These are phyloP conservation scores for Drosophila setosimentum DNA, from an alignment of 2,888 invertebrate species.

Conservation along the genomic window DNA sequence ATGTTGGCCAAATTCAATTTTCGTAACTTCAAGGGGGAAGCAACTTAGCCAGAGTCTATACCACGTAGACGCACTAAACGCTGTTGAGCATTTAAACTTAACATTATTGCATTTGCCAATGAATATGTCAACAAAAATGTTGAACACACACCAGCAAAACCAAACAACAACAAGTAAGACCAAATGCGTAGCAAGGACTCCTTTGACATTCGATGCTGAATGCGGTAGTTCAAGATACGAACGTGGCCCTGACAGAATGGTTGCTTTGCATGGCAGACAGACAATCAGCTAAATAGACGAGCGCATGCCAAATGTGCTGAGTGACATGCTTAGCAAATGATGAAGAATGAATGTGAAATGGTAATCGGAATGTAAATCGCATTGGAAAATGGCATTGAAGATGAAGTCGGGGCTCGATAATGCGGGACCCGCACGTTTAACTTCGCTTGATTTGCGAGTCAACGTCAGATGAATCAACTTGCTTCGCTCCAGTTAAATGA, in stretches of 20 bases:
- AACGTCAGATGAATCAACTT: slow-evolving; percentile 58
- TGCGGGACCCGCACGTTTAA: slow-evolving; percentile 74
- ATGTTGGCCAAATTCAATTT: slow-evolving; percentile 67
- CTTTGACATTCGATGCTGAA: slow-evolving; percentile 40
- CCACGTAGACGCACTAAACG: slow-evolving; percentile 59
- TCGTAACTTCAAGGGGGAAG: slow-evolving; percentile 15
- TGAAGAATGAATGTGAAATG: slow-evolving; percentile 80
- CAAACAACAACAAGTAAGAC: slow-evolving; percentile 9
- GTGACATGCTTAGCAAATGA: slow-evolving; percentile 80
- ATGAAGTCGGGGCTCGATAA: slow-evolving; percentile 8
- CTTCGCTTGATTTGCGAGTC: slow-evolving; percentile 68
- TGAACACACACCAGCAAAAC: slow-evolving; percentile 38
- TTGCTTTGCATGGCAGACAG: slow-evolving; percentile 31
- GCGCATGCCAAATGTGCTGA: slow-evolving; percentile 69
- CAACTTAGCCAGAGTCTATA: background rate
- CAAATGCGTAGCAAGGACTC: slow-evolving; percentile 25
- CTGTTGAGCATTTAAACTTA: slow-evolving; percentile 74
- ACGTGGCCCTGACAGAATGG: slow-evolving; percentile 9
- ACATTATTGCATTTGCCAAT: slow-evolving; percentile 77
- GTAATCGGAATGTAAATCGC: slow-evolving; percentile 76
- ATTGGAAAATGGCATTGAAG: slow-evolving; percentile 60
- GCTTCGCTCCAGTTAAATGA: slow-evolving; percentile 32
- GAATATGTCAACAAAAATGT: slow-evolving; percentile 77
- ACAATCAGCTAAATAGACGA: slow-evolving; percentile 77
- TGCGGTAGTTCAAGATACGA: slow-evolving; percentile 9